These are phyloP conservation scores for Himalopsyche phryganea DNA, from an alignment of 1,140 invertebrate species.

Conservation along the genomic window DNA sequence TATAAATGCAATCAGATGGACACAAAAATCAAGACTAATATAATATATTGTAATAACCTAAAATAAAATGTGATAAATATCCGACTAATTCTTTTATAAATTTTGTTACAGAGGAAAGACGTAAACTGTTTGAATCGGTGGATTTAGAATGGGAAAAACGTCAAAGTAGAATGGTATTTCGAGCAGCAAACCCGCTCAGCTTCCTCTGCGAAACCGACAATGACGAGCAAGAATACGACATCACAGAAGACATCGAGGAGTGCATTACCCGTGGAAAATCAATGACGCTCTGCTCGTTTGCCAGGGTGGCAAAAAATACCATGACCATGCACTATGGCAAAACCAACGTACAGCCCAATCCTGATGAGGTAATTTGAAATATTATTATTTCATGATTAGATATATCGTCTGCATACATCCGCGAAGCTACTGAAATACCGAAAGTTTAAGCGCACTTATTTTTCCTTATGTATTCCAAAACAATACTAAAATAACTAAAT, in stretches of 20 bases:
- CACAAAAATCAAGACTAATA: too few species aligned
- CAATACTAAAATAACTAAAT: too few species aligned
- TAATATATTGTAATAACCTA: too few species aligned
- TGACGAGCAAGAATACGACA: conserved; percentile 45
- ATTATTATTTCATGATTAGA: too few species aligned
- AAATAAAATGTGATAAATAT: conserved; percentile 9
- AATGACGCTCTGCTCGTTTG: conserved; percentile 80
- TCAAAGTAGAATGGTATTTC: conserved; percentile 49
- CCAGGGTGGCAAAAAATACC: conserved; percentile 78
- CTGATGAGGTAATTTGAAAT: too few species aligned
- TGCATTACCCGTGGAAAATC: conserved; percentile 80
- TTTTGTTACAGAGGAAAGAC: conserved; percentile 61
- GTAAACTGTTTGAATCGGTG: conserved; percentile 69
- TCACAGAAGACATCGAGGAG: conserved; percentile 61
- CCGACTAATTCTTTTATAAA: not conserved
- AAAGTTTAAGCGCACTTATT: too few species aligned
- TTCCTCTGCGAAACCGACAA: conserved; percentile 40
- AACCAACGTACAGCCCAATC: too few species aligned
- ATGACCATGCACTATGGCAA: conserved; percentile 74
- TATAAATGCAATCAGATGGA: too few species aligned
- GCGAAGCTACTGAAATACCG: too few species aligned
- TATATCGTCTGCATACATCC: too few species aligned
- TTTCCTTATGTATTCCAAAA: too few species aligned
- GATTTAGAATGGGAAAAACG: conserved; percentile 71
- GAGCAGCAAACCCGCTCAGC: conserved; percentile 53